These are phyloP conservation scores for Perognathus longimembris DNA, from an alignment of 2,113 vertebrate species.

Conservation along the genomic window DNA sequence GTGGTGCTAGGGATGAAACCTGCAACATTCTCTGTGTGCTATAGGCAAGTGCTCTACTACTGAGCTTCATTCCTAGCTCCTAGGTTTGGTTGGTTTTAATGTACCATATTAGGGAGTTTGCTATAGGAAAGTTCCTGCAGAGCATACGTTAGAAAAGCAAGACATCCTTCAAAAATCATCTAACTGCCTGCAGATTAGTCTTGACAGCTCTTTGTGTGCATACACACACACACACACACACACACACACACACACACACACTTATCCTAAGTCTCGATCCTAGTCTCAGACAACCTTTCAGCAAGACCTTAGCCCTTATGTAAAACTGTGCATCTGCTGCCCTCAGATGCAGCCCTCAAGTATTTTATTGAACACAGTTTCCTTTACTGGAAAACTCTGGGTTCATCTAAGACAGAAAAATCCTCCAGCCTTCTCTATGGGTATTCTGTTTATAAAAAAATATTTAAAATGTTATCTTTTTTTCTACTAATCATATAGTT, in stretches of 20 bases:
- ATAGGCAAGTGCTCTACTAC: background rate
- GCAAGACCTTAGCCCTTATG: background rate
- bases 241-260: too few relatives aligned
- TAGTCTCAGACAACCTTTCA: background rate
- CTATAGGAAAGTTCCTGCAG: background rate
- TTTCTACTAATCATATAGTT: background rate
- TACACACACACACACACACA: too few relatives aligned
- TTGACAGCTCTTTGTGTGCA: background rate
- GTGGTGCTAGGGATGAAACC: background rate
- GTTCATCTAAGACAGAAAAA: constrained; percentile 7
- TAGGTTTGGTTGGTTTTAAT: background rate
- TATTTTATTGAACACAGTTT: background rate
- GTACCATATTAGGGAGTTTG: background rate
- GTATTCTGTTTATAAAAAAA: background rate
- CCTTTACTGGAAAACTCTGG: background rate
- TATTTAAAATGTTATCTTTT: background rate
- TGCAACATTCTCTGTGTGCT: background rate
- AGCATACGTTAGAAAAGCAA: background rate
- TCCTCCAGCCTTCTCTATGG: background rate
- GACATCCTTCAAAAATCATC: background rate
- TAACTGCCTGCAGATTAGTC: background rate
- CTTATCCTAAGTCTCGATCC: background rate
- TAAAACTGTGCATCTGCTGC: background rate
- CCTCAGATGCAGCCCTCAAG: background rate
- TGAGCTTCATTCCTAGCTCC: background rate